Base-by-base conservation (phyloP, 2,113 vertebrate genomes). In the Microcebus griseorufus region DNA sequence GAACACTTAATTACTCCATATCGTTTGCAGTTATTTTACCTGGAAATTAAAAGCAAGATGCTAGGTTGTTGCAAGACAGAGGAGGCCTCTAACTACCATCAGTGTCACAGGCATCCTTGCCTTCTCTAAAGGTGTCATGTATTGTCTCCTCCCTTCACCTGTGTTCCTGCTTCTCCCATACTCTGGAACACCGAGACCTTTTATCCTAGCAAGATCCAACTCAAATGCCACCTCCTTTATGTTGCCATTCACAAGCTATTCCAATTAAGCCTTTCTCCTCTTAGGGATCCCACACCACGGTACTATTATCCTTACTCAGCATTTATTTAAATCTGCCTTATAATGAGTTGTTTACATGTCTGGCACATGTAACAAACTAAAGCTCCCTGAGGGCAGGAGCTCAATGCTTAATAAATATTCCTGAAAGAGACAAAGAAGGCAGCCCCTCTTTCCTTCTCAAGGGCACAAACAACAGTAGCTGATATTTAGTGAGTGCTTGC, bases 401-500 rank as follows among this genome's bases (percentile, higher is more conserved):
- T 79, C 37, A 37, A 37, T 37, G 27, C 32, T 96, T 93, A 62
- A 39, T 34, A 89, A 90, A 34, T 87, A 45, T 45, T 94, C 91
- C 83, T 51, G 14, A 94, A 92, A 76, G 62, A 94, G 60, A 69
- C 45, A 86, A 94, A 67, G 42, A 88, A 91, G 72, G 45, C 23
- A 65, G 42, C 25, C 32, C 8, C 32, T 72, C 45, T 89, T 87
- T 69, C 34, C 55, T 91, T 82, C 87, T 64, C 51, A 69, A 75
- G n/a, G 32, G 20, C 39, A 32, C n/a, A 62, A 94, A 62, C 53
- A 58, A n/a, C 27, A 76, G 70, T 55, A 58, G 32, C 51, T 88
- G 58, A 29, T 85, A 67, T 67, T 85, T 90, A 23, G 3, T 51
- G 60, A 42, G 14, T 4, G 7, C 70, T 82, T 81, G 53, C 20